phyloP scores from a whole-genome alignment of 2,797 vertebrate species.

The Morelia viridis region DNA sequence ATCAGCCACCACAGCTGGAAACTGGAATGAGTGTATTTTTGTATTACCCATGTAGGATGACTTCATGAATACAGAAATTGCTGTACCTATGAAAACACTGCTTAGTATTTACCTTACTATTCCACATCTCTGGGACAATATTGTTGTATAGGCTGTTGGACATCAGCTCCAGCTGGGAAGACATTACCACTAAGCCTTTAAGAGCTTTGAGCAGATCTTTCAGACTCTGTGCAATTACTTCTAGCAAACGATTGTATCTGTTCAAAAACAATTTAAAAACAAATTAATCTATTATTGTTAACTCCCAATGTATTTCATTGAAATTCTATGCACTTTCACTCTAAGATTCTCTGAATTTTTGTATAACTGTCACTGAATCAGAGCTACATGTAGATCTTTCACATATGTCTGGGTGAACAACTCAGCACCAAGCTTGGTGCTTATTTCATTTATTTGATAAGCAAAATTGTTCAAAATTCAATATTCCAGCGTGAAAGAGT shows the following conservation, averaged over 20 bases:
- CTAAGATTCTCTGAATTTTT: not conserved
- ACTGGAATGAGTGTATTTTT: not conserved
- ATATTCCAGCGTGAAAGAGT: no score
- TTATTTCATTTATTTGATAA: no score
- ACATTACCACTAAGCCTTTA: slow-evolving; percentile 91
- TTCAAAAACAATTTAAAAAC: not conserved
- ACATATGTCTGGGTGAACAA: no score
- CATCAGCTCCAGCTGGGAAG: slow-evolving; percentile 88
- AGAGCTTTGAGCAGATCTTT: slow-evolving; percentile 87
- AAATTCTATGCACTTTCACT: not conserved
- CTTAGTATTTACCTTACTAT: slow-evolving; percentile 76
- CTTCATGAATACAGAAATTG: not conserved
- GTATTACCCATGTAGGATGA: no score
- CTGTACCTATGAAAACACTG: not conserved
- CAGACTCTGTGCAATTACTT: slow-evolving; percentile 79
- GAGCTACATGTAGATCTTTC: not conserved
- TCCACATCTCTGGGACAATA: slow-evolving; percentile 86
- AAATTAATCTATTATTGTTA: rapidly evolving
- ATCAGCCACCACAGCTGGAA: not conserved
- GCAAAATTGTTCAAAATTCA: no score
- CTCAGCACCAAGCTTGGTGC: no score
- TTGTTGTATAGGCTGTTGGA: slow-evolving; percentile 87
- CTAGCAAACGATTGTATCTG: slow-evolving; percentile 87
- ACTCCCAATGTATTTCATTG: not conserved
- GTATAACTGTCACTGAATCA: not conserved